phyloP scores from a whole-genome alignment of 2,888 invertebrate genomes.

The Volucella zonaria region DNA sequence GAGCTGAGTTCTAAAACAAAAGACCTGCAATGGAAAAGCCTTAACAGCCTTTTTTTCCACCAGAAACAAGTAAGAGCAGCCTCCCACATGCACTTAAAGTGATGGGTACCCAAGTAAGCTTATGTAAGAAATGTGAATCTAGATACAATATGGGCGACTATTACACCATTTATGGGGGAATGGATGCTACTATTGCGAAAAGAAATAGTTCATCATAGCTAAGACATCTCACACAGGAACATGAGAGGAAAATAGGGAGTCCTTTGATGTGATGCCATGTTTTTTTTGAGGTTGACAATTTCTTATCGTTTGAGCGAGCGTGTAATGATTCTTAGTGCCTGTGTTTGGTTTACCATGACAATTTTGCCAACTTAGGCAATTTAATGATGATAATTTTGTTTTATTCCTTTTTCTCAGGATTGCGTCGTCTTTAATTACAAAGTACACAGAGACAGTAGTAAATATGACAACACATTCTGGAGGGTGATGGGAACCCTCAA shows the following conservation, averaged over 20 bases:
- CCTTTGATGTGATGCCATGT: constrained; percentile 58
- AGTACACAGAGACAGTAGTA: constrained; percentile 16
- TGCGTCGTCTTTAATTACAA: constrained; percentile 19
- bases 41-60: constrained; percentile 27
- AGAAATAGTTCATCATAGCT: constrained; percentile 48
- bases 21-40: constrained; percentile 42
- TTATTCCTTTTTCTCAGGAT: neutral
- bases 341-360: constrained; percentile 65
- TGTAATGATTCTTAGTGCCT: constrained; percentile 69
- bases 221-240: constrained; percentile 5
- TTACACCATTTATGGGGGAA: constrained; percentile 54
- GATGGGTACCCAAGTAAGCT: constrained; percentile 19
- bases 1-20: constrained; percentile 31
- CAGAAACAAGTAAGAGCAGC: constrained; percentile 10
- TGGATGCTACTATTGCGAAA: constrained; percentile 3
- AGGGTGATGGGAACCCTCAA: constrained; percentile 5
- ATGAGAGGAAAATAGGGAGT: constrained; percentile 30
- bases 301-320: constrained; percentile 61
- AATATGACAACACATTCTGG: constrained; percentile 39
- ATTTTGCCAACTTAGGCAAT: constrained; percentile 60
- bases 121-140: constrained; percentile 47
- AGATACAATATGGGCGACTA: constrained; percentile 48
- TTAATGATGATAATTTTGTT: constrained; percentile 24
- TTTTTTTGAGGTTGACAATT: constrained; percentile 58
- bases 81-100: constrained; percentile 22